Evolutionary conservation across 1,140 invertebrate species (phyloP).

Genomic region (Gryllus bimaculatus): DNA sequence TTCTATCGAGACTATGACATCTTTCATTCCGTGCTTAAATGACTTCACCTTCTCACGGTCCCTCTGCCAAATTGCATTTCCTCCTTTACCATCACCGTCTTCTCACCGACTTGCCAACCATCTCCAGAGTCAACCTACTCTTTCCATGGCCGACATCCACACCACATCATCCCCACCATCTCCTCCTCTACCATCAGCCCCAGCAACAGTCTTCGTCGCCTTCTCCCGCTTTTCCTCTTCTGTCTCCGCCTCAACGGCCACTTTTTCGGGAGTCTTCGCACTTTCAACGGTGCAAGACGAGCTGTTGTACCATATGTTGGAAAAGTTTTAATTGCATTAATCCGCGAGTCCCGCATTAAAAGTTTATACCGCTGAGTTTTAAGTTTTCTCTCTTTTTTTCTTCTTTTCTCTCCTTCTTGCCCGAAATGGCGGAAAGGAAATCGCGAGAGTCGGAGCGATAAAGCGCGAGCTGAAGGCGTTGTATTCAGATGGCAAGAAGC

Average conservation of each 20-base stretch:
- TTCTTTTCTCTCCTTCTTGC: not conserved
- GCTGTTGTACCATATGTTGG: constrained; percentile 3
- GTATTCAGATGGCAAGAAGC: not conserved
- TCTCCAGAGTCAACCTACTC: too few relatives aligned
- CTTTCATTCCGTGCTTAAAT: too few relatives aligned
- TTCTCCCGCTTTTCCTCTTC: not conserved
- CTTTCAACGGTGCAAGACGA: not conserved
- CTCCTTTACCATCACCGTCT: too few relatives aligned
- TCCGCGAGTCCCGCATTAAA: not conserved
- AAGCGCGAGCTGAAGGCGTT: not conserved
- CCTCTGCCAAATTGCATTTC: too few relatives aligned
- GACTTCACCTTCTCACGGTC: too few relatives aligned
- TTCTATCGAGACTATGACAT: too few relatives aligned
- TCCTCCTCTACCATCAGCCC: not conserved
- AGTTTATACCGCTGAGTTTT: not conserved
- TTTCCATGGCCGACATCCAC: not conserved
- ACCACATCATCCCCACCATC: not conserved
- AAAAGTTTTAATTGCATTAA: constrained; percentile 1
- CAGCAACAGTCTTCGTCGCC: not conserved
- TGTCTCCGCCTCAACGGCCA: not conserved
- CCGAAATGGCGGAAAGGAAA: not conserved
- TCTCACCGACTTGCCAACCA: too few relatives aligned
- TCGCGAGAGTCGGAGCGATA: not conserved
- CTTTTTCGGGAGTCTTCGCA: not conserved
- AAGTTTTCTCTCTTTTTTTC: not conserved